Evolutionary conservation across 2,113 vertebrate species (phyloP).

Genomic region (Aplodontia rufa): DNA sequence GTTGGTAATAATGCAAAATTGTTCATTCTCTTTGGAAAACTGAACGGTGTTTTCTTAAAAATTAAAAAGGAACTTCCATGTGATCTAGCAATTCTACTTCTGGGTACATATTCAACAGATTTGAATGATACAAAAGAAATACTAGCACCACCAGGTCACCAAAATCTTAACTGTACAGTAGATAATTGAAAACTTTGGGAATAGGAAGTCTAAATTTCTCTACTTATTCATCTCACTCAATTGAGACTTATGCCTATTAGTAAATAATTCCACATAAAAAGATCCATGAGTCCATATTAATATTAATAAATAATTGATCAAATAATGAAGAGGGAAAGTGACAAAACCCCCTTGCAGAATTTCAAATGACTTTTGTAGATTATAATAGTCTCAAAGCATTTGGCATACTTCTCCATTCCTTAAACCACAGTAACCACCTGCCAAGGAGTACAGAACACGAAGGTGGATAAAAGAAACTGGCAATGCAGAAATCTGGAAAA

Average conservation of each 20-base stretch:
- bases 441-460: neutral
- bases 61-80: neutral
- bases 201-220: neutral
- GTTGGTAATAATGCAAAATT: neutral
- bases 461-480: neutral
- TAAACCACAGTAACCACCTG: neutral
- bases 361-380: neutral
- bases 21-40: neutral
- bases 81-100: neutral
- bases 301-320: neutral
- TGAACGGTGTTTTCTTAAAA: neutral
- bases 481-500: neutral
- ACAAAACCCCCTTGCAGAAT: neutral
- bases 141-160: neutral
- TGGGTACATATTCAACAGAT: neutral
- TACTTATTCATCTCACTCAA: neutral
- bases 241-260: neutral
- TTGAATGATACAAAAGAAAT: neutral
- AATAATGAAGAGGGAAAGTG: neutral
- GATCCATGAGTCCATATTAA: neutral
- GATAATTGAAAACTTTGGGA: neutral
- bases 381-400: neutral
- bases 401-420: neutral
- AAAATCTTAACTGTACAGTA: neutral
- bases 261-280: neutral